A percentile compares a stretch with the other conserved stretches of the same genome.
phyloP scores from a whole-genome alignment of 2,113 vertebrate genomes.

The Cololabis saira region DNA sequence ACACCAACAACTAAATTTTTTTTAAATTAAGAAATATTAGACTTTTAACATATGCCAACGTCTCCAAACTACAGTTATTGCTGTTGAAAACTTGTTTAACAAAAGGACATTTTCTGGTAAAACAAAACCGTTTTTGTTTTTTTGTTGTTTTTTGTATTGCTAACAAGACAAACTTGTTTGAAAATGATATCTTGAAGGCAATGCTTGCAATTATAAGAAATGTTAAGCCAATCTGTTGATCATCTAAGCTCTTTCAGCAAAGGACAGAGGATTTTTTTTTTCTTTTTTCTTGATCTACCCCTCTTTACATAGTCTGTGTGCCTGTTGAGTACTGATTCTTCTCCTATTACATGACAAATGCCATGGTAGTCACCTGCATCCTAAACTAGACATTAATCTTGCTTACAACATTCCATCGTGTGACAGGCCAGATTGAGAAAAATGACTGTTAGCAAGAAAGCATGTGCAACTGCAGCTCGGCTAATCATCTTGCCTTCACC shows the following conservation, averaged over 20 bases:
- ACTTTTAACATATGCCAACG: background rate
- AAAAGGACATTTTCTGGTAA: background rate
- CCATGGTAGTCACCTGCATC: conserved; percentile 63
- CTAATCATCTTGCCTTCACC: conserved; percentile 34
- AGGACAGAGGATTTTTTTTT: conserved; percentile 13
- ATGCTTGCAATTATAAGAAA: conserved; percentile 5
- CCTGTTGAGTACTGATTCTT: conserved; percentile 30
- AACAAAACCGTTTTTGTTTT: background rate
- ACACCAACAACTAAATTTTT: conserved; percentile 6
- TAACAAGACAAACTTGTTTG: background rate
- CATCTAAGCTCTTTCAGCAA: conserved; percentile 23
- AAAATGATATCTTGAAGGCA: background rate
- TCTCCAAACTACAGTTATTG: background rate
- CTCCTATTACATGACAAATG: conserved; percentile 66
- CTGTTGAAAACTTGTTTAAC: background rate
- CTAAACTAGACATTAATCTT: conserved; percentile 76
- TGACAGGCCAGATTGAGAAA: conserved; percentile 80
- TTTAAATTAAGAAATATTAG: conserved; percentile 18
- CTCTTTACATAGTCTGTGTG: background rate
- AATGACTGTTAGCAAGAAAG: conserved; percentile 71
- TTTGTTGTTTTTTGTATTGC: too few species aligned
- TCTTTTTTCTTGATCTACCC: conserved; percentile 5
- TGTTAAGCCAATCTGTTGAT: conserved; percentile 47
- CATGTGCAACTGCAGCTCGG: conserved; percentile 10
- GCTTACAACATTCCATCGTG: conserved; percentile 57